phyloP scores from a whole-genome alignment of 2,797 vertebrate genomes.

The Aselliscus stoliczkanus region DNA sequence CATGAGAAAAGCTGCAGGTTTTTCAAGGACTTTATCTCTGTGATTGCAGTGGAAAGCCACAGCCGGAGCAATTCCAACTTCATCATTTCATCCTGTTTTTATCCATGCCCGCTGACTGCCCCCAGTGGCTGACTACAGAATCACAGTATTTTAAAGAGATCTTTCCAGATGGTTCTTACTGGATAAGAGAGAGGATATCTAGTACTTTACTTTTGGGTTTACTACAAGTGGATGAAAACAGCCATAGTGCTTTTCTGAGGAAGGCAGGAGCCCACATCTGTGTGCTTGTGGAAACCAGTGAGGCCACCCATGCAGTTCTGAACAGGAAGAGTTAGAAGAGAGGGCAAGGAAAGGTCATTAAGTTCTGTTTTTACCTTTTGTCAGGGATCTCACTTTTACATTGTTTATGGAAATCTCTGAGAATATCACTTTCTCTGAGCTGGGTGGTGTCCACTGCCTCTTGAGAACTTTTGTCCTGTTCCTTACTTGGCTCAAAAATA shows the following conservation, averaged over 20 bases:
- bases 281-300: neutral
- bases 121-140: neutral
- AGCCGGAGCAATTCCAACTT: neutral
- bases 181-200: neutral
- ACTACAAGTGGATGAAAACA: neutral
- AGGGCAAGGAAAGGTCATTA: neutral
- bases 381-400: neutral
- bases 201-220: neutral
- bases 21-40: neutral
- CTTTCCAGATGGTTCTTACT: neutral
- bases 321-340: neutral
- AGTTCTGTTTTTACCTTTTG: neutral
- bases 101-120: fast-evolving
- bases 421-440: fast-evolving
- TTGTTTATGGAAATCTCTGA: neutral
- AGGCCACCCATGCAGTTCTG: neutral
- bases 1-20: neutral
- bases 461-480: neutral
- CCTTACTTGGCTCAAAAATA: neutral
- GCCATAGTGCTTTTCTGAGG: neutral
- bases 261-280: neutral
- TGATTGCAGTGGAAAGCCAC: neutral
- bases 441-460: neutral
- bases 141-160: neutral
- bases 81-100: neutral